Evolutionary conservation across 2,797 vertebrate species (phyloP), one percentile per base, ranked within the genome.

Genomic region (Microctenopoma lineatum): DNA sequence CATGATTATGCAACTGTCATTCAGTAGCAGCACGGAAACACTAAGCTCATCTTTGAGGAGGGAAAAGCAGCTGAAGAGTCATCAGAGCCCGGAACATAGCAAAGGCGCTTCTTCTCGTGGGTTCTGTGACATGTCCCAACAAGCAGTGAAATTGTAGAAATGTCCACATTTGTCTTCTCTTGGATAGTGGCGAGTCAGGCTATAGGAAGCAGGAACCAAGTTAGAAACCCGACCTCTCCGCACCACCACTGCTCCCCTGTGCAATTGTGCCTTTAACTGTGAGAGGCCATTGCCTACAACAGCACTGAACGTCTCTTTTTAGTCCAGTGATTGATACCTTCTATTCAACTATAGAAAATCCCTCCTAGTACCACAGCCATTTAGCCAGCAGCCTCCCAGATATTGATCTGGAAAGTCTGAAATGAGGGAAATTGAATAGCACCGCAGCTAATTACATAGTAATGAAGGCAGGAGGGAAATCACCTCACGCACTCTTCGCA

Each of bases 381-480:
- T 89, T 87, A 87, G 80, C 72, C 41, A 44, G 58, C 76, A 75
- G 76, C 66, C 75, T 68, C 77, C 80, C 55, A 67, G 80, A 83
- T 87, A 92, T 91, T 73, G 90, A 91, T 90, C 87, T 73, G 58
- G 78, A 70, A 79, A 66, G 84, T 77, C 79, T 84, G 70, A 84
- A 88, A 89, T 81, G 75, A 86, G 76, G 80, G 77, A 78, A 89
- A 90, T 75, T 79, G 84, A 90, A 90, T 79, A 83, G 82, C 75
- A 39, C 46, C 2, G 15, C 57, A 36, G 80, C 85, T 90, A 90
- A 92, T 92, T 87, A 86, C 68, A 65, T 72, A 64, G 80, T 85
- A 85, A 89, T 87, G 85, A 87, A 84, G 76, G 80, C 77, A 44
- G 73, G 66, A 46, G 70, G 77, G 61, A 74, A 77, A 86, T 77